These are phyloP conservation scores for Penaeus indicus DNA, from an alignment of 1,140 invertebrate genomes.

Conservation along the genomic window DNA sequence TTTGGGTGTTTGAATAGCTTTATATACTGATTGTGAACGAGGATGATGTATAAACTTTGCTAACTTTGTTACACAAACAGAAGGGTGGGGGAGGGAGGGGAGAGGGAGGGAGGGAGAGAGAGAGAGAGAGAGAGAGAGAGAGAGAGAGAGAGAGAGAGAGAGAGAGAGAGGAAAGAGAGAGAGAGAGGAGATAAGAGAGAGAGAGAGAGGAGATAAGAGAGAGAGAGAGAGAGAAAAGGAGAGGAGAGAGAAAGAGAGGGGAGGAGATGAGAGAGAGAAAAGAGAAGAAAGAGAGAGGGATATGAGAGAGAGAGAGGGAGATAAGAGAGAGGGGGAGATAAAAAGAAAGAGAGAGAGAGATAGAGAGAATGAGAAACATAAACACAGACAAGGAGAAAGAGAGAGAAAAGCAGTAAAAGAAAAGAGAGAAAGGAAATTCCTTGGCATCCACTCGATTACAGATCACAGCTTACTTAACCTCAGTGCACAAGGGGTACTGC, in stretches of 20 bases:
- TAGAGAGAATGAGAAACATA: background rate
- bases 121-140: background rate
- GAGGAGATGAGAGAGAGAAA: background rate
- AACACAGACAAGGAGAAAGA: background rate
- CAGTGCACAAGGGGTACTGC: too few species aligned
- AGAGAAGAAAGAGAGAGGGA: background rate
- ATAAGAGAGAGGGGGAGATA: background rate
- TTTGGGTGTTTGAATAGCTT: too few species aligned
- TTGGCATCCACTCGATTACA: too few species aligned
- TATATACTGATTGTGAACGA: too few species aligned
- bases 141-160: background rate
- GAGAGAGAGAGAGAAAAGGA: background rate
- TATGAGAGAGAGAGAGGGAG: too few species aligned
- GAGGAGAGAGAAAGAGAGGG: background rate
- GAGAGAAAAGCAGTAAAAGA: too few species aligned
- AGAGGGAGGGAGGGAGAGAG: background rate
- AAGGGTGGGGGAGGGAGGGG: too few species aligned
- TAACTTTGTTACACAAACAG: too few species aligned
- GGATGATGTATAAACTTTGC: too few species aligned
- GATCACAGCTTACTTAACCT: too few species aligned
- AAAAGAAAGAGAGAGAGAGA: background rate
- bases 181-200: background rate
- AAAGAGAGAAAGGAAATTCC: too few species aligned
- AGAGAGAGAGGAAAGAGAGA: background rate
- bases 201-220: background rate